A percentile compares a stretch with the other conserved stretches of the same genome.
phyloP scores from a whole-genome alignment of 2,113 vertebrate species.

The Telmatochromis bifrenatus region DNA sequence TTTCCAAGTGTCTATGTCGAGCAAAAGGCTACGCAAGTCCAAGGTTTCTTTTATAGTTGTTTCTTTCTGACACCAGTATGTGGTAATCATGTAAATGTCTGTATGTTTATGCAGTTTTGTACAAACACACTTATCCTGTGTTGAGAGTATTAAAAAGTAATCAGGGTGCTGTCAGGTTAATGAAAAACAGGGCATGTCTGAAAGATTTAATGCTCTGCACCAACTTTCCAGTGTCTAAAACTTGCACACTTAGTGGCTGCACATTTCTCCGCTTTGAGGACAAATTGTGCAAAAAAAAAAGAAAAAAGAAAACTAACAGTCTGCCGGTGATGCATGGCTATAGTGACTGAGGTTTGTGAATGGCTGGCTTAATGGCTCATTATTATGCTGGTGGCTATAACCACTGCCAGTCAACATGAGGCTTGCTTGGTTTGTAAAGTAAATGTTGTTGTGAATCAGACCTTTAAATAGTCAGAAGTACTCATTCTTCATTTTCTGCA shows the following conservation, averaged over 20 bases:
- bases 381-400: neutral
- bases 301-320: neutral
- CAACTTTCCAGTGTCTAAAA: neutral
- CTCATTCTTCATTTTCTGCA: neutral
- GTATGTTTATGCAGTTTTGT: neutral
- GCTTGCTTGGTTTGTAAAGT: neutral
- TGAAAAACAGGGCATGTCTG: neutral
- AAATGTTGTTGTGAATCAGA: neutral
- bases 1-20: neutral
- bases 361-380: neutral
- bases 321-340: neutral
- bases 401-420: constrained; percentile 4
- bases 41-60: neutral
- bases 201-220: neutral
- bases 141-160: neutral
- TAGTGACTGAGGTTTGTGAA: neutral
- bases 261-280: neutral
- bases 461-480: neutral
- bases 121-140: neutral
- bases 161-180: neutral
- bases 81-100: neutral
- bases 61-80: neutral
- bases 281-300: neutral
- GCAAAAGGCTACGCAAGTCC: neutral
- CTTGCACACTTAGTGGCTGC: neutral